These are phyloP conservation scores for Drosophila phalerata DNA, from an alignment of 2,888 invertebrate species.

Conservation along the genomic window DNA sequence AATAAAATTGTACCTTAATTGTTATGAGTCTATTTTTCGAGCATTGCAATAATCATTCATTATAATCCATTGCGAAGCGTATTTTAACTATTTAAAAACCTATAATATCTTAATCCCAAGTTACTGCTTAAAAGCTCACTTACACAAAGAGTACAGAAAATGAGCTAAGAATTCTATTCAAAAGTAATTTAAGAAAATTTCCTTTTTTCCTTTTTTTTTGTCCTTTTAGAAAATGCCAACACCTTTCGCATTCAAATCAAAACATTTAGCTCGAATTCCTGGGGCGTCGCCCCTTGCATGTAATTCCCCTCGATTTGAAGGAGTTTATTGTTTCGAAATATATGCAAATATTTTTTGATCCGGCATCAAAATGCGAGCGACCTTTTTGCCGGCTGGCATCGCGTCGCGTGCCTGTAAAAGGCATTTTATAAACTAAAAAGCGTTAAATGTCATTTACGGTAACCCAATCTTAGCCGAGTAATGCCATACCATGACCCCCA, in stretches of 20 bases:
- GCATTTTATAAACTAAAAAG: constrained; percentile 77
- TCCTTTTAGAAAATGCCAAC: constrained; percentile 49
- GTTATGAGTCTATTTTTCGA: too few relatives aligned
- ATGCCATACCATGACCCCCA: constrained; percentile 30
- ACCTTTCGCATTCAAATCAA: constrained; percentile 60
- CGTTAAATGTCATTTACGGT: constrained; percentile 80
- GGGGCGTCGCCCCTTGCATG: constrained; percentile 36
- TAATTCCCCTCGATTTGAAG: constrained; percentile 30
- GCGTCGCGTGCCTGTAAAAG: constrained; percentile 66
- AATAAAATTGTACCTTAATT: too few relatives aligned
- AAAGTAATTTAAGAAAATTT: constrained; percentile 8
- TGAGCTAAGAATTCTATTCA: constrained; percentile 9
- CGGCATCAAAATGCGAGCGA: constrained; percentile 60
- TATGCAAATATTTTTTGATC: constrained; percentile 66
- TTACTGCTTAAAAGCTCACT: constrained; percentile 7
- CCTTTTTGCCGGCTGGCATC: constrained; percentile 54
- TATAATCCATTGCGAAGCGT: neutral
- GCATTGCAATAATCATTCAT: neutral
- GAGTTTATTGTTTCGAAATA: constrained; percentile 41
- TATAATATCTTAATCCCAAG: neutral
- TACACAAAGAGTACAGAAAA: neutral
- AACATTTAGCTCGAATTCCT: constrained; percentile 65
- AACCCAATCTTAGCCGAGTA: constrained; percentile 60
- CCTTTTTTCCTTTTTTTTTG: neutral
- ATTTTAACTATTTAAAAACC: neutral